Base-by-base conservation (phyloP, 2,888 invertebrate species). In the Netelia inedita region DNA sequence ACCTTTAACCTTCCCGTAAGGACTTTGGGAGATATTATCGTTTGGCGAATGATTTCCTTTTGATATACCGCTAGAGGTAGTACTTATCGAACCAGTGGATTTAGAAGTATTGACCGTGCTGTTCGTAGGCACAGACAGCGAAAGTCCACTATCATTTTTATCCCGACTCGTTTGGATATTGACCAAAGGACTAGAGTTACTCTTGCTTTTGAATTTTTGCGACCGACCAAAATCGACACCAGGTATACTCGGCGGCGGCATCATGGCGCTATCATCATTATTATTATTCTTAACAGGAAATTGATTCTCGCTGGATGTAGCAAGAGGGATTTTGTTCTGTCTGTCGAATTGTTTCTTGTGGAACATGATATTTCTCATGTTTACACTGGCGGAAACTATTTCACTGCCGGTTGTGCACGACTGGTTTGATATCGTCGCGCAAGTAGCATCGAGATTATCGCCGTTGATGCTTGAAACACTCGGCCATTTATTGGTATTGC, bases 311-410 rank as follows among this genome's bases (percentile, higher is more conserved):
- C 90, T 92, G 0, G 91, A 91, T 0, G 92, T 90, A 8, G 83
- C 82, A 5, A 89, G 87, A 28, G 63, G 78, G 6, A 6, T 35
- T 41, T 43, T 50, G 8, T 69, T 21, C 5, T 3, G 11, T 8
- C 28, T 41, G 2, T 2, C 9, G 0, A n/a, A 23, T 3, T 85
- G 83, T 14, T 82, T 80, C 35, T 83, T 86, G 35, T 63, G 57
- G 2, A 65, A 21, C 19, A 89, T 53, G 21, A 88, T 74, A n/a
- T 89, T 91, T 68, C 85, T 89, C n/a, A 92, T 82, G 73, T 92
- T 91, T 1, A 79, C 83, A 66, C 92, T 92, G 0, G 90, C 92
- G 0, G 92, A 79, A 14, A 93, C 76, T 19, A 92, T 87, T 73
- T 91, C 92, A 46, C 89, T 92, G n/a, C 85, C 88, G 6, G 84